Percentiles rank a stretch among this genome's conserved stretches.
These are phyloP conservation scores for Acrocera orbiculus DNA, from an alignment of 2,888 invertebrate species.

Conservation along the genomic window DNA sequence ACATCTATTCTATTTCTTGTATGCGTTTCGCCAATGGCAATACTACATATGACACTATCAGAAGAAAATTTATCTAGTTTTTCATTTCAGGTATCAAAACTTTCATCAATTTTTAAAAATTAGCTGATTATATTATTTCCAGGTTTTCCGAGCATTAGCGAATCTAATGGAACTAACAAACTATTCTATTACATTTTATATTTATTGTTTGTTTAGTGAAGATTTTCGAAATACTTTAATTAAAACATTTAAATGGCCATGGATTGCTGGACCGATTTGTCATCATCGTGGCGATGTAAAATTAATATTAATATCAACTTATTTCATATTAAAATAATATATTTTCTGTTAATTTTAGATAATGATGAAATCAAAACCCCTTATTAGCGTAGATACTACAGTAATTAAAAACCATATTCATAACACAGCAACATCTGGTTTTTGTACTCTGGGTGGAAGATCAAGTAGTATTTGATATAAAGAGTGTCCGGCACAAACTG, in stretches of 20 bases:
- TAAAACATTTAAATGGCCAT: slow-evolving; percentile 43
- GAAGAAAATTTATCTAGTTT: slow-evolving; percentile 41
- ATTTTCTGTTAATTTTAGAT: background rate
- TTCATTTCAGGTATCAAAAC: slow-evolving; percentile 40
- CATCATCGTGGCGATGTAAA: slow-evolving; percentile 26
- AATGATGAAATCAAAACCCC: slow-evolving; percentile 20
- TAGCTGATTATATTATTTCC: slow-evolving; percentile 5
- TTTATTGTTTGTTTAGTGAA: slow-evolving; percentile 60
- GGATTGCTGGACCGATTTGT: slow-evolving; percentile 25
- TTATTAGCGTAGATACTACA: slow-evolving; percentile 19
- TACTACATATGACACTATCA: slow-evolving; percentile 47
- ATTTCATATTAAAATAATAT: background rate
- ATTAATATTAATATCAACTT: background rate
- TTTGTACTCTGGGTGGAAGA: slow-evolving; percentile 24
- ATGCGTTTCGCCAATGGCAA: slow-evolving; percentile 54
- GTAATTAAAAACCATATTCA: slow-evolving; percentile 22
- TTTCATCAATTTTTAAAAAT: background rate
- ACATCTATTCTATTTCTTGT: slow-evolving; percentile 49
- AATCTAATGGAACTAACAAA: slow-evolving; percentile 58
- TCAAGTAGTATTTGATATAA: slow-evolving; percentile 26
- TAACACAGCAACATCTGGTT: slow-evolving; percentile 27
- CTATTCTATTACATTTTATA: slow-evolving; percentile 62
- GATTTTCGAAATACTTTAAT: slow-evolving; percentile 54
- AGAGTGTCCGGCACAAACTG: slow-evolving; percentile 10
- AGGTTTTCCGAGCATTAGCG: slow-evolving; percentile 51